Evolutionary conservation across 92 coral and sea anemone genomes (phyloP).

Genomic region (Epizoanthus scotinus): DNA sequence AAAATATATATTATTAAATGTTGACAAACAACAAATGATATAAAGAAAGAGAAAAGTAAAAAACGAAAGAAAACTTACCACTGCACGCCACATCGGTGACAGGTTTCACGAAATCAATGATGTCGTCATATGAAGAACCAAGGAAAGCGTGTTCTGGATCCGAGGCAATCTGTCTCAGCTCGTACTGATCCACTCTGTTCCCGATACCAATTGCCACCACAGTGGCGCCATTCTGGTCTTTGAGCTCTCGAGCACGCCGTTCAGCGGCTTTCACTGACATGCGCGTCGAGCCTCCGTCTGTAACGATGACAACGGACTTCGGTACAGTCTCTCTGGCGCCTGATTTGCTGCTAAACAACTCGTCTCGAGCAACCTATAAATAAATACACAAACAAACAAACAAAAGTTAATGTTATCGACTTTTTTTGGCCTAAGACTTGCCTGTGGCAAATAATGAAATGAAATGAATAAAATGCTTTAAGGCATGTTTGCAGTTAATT

Average conservation of each 20-base stretch:
- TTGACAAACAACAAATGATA: not conserved
- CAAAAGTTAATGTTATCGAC: not conserved
- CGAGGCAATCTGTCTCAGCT: conserved; percentile 83
- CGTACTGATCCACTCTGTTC: conserved; percentile 77
- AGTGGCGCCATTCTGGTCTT: conserved; percentile 93
- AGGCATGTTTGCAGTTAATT: too few species aligned
- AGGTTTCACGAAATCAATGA: conserved; percentile 79
- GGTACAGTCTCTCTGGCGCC: conserved; percentile 79
- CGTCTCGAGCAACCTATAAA: conserved; percentile 61
- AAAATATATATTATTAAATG: not conserved
- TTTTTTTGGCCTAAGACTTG: too few species aligned
- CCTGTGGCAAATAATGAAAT: too few species aligned
- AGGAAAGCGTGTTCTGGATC: conserved; percentile 96
- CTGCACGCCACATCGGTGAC: conserved; percentile 90
- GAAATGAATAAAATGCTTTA: too few species aligned
- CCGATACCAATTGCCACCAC: conserved; percentile 93
- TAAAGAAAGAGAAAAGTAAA: not conserved
- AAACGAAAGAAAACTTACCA: conserved; percentile 32
- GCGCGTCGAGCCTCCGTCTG: conserved; percentile 73
- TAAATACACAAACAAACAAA: not conserved
- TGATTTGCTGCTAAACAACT: conserved; percentile 51
- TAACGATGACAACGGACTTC: conserved; percentile 76
- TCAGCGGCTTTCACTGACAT: conserved; percentile 76
- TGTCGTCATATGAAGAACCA: conserved; percentile 82
- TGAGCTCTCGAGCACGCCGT: conserved; percentile 89